Evolutionary conservation across 1,140 invertebrate genomes (phyloP).

Genomic region (fruit fly (Drosophila melanogaster)): Release_6_plus_ISO1_MT NT_033777.3:28322501-28323000

Average conservation of each 20-base stretch:
- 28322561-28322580: slow-evolving; percentile 40
- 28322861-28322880: slow-evolving; percentile 43
- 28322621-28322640: slow-evolving; percentile 70
- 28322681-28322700: slow-evolving; percentile 64
- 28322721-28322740: slow-evolving; percentile 76
- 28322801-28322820: slow-evolving; percentile 84
- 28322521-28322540: slow-evolving; percentile 50
- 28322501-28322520: slow-evolving; percentile 73
- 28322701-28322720: slow-evolving; percentile 74
- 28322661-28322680: slow-evolving; percentile 58
- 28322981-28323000: slow-evolving; percentile 71
- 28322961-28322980: slow-evolving; percentile 84
- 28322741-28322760: slow-evolving; percentile 77
- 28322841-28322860: slow-evolving; percentile 44
- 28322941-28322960: slow-evolving; percentile 82
- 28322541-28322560: slow-evolving; percentile 30
- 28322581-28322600: slow-evolving; percentile 51
- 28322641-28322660: slow-evolving; percentile 50
- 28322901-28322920: slow-evolving; percentile 80
- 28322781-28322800: slow-evolving; percentile 87
- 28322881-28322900: slow-evolving; percentile 68
- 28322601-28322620: slow-evolving; percentile 47
- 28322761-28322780: slow-evolving; percentile 84
- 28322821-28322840: slow-evolving; percentile 75
- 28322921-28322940: slow-evolving; percentile 78